Evolutionary conservation across 2,797 vertebrate genomes (phyloP), one percentile per base, ranked within the genome.

Genomic region (Poeciliopsis presidionis): DNA sequence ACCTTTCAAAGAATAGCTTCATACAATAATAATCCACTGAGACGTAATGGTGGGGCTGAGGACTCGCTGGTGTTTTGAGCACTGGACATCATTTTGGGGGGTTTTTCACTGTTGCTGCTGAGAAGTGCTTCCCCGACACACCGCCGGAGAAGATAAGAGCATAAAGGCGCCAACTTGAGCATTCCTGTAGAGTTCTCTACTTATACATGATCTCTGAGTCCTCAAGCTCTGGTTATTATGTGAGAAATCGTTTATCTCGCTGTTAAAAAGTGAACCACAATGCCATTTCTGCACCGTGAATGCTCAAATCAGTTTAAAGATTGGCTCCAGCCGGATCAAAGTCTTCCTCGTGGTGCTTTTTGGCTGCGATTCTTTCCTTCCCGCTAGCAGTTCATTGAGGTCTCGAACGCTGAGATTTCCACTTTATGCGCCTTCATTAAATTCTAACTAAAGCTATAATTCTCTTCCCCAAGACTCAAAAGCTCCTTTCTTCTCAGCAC

Each of bases 1-100:
- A 94, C 94, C 93, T 94, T 94, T 93, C 87, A 90, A 91, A 87
- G 84, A 91, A 89, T 76, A 78, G 84, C 84, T 84, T 89, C 83
- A 91, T 85, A 88, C 90, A 84, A 88, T 89, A 85, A 88, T 90
- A 94, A 93, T 92, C 90, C 90, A 88, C 82, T 39, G 41, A 73
- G 83, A 14, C 13, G 7, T 28, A 70, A 39, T 30, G 9, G 57
- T 33, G n/a, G 51, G 75, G 57, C 45, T 70, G 61, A 65, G 20
- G 59, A 53, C 8, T 69, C 12, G 41, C 67, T 43, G 41, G 25
- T 70, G 67, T 70, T 45, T 57, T 36, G 80, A 75, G 80, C 74
- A 57, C 67, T 45, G 76, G 59, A 46, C 80, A 74, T 87, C 79
- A 90, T 89, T 85, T 87, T 86, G 75, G 51, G 61, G 20, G 39